A percentile compares a stretch with the other conserved stretches of the same genome.
Evolutionary conservation across 2,797 vertebrate species (phyloP).

Genomic region (Girardinus metallicus): DNA sequence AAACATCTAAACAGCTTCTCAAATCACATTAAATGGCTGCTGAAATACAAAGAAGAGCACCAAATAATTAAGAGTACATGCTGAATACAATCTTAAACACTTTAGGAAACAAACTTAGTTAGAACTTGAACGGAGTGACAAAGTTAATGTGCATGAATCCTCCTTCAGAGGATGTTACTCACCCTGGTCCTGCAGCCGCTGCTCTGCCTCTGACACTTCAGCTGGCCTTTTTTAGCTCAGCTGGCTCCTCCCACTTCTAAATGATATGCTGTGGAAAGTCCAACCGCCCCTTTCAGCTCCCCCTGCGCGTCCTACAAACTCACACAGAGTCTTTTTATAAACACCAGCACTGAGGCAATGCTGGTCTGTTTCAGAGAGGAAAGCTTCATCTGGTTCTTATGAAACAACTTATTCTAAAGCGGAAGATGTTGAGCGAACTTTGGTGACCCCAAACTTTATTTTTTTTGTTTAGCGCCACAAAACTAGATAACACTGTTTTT

Average conservation of each 20-base stretch:
- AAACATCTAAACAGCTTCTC: neutral
- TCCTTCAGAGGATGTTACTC: constrained; percentile 17
- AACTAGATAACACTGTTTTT: neutral
- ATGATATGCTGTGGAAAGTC: constrained; percentile 12
- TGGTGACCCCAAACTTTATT: neutral
- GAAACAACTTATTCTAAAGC: neutral
- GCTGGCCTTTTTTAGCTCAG: neutral
- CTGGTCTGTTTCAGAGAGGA: neutral
- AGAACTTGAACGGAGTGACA: neutral
- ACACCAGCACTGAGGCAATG: accelerated
- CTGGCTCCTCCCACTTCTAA: constrained; percentile 20
- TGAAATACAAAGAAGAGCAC: neutral
- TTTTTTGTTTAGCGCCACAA: neutral
- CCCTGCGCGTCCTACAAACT: neutral
- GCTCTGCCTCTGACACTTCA: neutral
- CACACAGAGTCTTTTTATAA: constrained; percentile 1
- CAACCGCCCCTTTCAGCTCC: neutral
- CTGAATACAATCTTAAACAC: neutral
- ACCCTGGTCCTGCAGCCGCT: constrained; percentile 19
- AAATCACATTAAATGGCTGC: neutral
- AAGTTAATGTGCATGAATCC: neutral
- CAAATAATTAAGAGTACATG: neutral
- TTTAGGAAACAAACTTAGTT: neutral
- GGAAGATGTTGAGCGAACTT: neutral
- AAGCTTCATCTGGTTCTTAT: neutral